phyloP scores from a whole-genome alignment of 2,113 vertebrate genomes.

The Panthera tigris region DNA sequence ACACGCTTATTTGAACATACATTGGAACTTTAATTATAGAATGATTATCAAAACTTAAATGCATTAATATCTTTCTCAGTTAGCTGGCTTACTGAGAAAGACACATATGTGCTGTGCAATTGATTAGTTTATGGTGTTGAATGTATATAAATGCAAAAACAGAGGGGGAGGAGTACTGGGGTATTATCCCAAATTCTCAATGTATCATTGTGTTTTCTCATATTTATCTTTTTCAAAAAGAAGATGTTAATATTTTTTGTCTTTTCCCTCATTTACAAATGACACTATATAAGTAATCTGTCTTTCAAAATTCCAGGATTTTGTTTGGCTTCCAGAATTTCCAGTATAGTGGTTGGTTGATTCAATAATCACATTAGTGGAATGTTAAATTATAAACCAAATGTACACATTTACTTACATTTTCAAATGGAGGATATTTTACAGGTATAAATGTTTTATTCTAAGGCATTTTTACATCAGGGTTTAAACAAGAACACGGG shows the following conservation, averaged over 20 bases:
- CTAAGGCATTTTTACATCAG: background rate
- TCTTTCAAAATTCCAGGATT: background rate
- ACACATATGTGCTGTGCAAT: background rate
- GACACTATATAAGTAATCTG: background rate
- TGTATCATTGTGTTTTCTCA: background rate
- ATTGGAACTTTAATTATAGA: constrained; percentile 67
- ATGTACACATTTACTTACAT: background rate
- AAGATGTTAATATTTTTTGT: background rate
- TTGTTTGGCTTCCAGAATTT: background rate
- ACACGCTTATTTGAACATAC: constrained; percentile 56
- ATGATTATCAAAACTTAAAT: constrained; percentile 54
- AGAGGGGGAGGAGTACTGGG: fast-evolving
- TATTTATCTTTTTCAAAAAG: background rate
- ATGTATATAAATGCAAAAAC: background rate
- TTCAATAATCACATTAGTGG: background rate
- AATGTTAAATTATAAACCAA: background rate
- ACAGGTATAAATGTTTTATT: background rate
- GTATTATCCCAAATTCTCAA: background rate
- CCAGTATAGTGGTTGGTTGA: background rate
- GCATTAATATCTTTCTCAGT: background rate
- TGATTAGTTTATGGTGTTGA: constrained; percentile 31
- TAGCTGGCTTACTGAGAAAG: background rate
- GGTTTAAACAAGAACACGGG: background rate
- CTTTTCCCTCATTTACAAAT: background rate
- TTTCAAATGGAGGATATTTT: constrained; percentile 1